phyloP scores from a whole-genome alignment of 2,797 vertebrate genomes.

The Luscinia megarhynchos region DNA sequence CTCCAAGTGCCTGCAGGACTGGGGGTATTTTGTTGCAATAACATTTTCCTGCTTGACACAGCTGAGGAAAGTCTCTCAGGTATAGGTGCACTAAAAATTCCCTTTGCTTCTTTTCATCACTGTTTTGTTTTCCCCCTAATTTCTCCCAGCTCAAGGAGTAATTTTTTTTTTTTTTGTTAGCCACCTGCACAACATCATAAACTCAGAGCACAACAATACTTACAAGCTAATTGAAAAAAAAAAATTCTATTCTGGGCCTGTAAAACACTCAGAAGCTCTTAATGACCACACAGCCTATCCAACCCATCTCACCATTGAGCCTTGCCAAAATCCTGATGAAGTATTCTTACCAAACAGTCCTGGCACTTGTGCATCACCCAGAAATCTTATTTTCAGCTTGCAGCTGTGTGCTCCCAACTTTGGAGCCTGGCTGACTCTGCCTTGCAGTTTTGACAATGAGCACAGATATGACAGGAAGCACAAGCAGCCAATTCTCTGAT shows the following conservation, averaged over 20 bases:
- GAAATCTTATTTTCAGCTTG: background rate
- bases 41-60: background rate
- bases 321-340: background rate
- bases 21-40: background rate
- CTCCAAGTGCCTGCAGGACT: background rate
- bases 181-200: background rate
- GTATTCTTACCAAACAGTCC: background rate
- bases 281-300: background rate
- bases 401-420: background rate
- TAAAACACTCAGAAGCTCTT: background rate
- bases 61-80: background rate
- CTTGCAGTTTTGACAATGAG: background rate
- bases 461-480: background rate
- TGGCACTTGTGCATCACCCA: background rate
- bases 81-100: background rate
- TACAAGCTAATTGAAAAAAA: background rate
- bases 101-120: background rate
- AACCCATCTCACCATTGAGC: background rate
- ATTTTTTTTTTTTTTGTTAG: background rate
- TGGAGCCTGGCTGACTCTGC: background rate
- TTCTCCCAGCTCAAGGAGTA: background rate
- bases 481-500: background rate
- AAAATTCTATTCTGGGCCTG: background rate
- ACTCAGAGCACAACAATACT: background rate
- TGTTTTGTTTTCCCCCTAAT: background rate